Conservation (phyloP, 1,140 invertebrate genomes). For the Lepeophtheirus salmonis region DNA sequence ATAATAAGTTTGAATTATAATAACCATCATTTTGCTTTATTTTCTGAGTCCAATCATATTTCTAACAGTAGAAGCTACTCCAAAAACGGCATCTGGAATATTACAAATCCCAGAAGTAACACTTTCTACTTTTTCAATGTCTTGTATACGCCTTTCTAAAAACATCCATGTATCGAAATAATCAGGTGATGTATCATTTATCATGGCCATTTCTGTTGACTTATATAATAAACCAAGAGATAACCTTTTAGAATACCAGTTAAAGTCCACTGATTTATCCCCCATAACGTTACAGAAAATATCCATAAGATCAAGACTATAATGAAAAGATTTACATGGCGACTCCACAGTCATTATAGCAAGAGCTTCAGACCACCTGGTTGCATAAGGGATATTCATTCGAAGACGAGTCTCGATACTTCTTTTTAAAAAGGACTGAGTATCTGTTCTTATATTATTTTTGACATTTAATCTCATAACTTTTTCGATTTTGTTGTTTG, state of each 20-base stretch:
- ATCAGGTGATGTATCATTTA: conserved; percentile 6
- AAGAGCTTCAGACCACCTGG: conserved; percentile 1
- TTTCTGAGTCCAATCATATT: conserved; percentile 6
- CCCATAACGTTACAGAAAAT: conserved; percentile 3
- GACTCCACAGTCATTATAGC: background rate
- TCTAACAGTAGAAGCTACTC: background rate
- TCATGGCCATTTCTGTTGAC: conserved; percentile 12
- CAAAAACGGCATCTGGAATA: background rate
- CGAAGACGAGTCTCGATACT: conserved; percentile 8
- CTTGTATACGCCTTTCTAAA: conserved; percentile 12
- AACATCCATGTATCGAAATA: conserved; percentile 16
- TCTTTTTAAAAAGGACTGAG: background rate
- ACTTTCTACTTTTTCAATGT: background rate
- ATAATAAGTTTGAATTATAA: too few species aligned
- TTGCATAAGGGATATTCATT: conserved; percentile 10
- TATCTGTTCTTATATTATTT: background rate
- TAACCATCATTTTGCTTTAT: too few species aligned
- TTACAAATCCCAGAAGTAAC: background rate
- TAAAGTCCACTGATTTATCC: conserved; percentile 14
- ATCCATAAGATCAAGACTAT: background rate
- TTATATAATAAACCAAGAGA: conserved; percentile 1
- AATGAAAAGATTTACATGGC: background rate
- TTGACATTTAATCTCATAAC: background rate
- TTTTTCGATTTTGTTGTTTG: conserved; percentile 5
- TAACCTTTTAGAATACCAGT: conserved; percentile 15